Evolutionary conservation across 1,140 invertebrate genomes (phyloP).

Genomic region (Macrobrachium rosenbergii): DNA sequence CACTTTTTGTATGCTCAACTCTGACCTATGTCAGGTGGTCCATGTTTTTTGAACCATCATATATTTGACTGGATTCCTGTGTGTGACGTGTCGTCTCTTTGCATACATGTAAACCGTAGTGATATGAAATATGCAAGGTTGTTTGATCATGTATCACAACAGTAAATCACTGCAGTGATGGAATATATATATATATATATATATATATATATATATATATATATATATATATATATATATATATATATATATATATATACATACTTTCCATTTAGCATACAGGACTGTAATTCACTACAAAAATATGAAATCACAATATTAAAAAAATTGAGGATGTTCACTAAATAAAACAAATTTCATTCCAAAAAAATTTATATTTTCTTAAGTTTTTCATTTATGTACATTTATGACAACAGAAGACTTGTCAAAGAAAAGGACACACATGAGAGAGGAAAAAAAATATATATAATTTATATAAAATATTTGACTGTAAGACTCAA

Average conservation of each 20-base stretch:
- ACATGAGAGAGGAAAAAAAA: constrained; percentile 21
- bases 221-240: constrained; percentile 10
- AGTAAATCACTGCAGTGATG: too few species aligned
- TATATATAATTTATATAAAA: constrained; percentile 44
- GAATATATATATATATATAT: not conserved
- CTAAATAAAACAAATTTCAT: not conserved
- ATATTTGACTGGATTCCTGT: too few species aligned
- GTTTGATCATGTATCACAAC: too few species aligned
- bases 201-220: not conserved
- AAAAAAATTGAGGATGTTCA: not conserved
- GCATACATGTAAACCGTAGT: too few species aligned
- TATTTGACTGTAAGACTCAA: constrained; percentile 38
- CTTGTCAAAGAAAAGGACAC: not conserved
- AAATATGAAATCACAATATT: too few species aligned
- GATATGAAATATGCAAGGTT: too few species aligned
- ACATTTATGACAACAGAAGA: constrained; percentile 30
- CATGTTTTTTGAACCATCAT: too few species aligned
- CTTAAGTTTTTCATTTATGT: constrained; percentile 48
- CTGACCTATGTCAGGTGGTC: too few species aligned
- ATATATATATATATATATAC: constrained; percentile 1
- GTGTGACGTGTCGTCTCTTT: too few species aligned
- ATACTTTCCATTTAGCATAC: not conserved
- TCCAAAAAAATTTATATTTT: constrained; percentile 48
- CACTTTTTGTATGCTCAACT: too few species aligned
- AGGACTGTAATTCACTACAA: too few species aligned